Base-by-base conservation (phyloP, 2,888 invertebrate genomes). In the Melinaea menophilus region DNA sequence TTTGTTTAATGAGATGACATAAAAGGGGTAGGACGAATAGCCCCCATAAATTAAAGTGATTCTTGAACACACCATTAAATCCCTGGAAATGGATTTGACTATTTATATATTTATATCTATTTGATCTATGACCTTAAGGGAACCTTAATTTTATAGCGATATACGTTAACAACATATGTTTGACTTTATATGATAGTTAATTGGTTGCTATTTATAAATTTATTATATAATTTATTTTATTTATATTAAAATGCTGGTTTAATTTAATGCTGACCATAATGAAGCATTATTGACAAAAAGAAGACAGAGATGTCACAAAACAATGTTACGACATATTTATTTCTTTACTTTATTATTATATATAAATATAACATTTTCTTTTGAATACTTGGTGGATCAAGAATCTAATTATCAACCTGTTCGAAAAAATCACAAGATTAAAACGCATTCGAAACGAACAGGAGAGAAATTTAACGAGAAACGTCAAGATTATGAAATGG, bases 271-370 rank as follows among this genome's bases (percentile, higher is more conserved):
- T 41, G 58, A 45, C 13, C 41, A 12, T 5, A 63, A 54, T 31
- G 11, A 45, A 51, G 22, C 4, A 57, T 37, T 46, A 33, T 12
- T 59, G 46, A 54, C 46, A 45, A 59, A 63, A 60, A 57, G 37
- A 59, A 61, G 41, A 33, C 11, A 56, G 61, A 68, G 66, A 72
- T 72, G 73, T 71, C 73, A 69, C 62, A 63, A 55, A 65, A 70
- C 62, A 47, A 73, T 73, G 71, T 69, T 67, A 66, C 68, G 69
- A 71, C 59, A 66, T 51, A 62, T 68, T 68, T 70, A 68, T 67
- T 69, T 74, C 61, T 58, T 73, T 69, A 62, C 68, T 68, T 67
- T 73, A 62, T 67, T 70, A 58, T 67, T 72, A 37, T 67, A 63
- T 69, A 55, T 69, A 64, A 65, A 67, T 65, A 56, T 64, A 56